Conservation (phyloP, 2,113 vertebrate species). For the Lasiurus cinereus region DNA sequence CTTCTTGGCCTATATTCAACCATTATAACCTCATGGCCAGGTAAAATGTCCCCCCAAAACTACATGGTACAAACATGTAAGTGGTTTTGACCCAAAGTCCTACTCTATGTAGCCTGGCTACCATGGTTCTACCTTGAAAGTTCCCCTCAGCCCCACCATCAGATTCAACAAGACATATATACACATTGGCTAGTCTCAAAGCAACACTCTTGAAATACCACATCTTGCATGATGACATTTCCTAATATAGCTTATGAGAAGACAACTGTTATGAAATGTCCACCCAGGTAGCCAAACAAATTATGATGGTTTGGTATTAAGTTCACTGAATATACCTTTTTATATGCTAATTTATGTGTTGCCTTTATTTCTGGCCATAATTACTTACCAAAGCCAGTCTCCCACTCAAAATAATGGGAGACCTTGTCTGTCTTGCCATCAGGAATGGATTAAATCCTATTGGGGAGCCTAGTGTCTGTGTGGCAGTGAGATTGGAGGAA, state of each 20-base stretch:
- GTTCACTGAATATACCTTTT: neutral
- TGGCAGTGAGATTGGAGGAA: neutral
- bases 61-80: neutral
- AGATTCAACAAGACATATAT: neutral
- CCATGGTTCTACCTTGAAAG: neutral
- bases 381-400: constrained; percentile 3
- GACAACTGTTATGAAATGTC: neutral
- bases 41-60: neutral
- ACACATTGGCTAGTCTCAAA: neutral
- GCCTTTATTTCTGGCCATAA: neutral
- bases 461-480: neutral
- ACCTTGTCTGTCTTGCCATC: neutral
- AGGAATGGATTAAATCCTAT: neutral
- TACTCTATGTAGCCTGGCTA: neutral
- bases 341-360: neutral
- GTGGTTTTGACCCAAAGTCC: neutral
- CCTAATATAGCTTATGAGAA: neutral
- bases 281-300: neutral
- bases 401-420: neutral
- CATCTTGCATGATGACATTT: neutral
- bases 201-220: neutral
- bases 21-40: too few species aligned
- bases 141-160: neutral
- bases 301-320: neutral
- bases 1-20: neutral